Evolutionary conservation across 2,797 vertebrate genomes (phyloP).

Genomic region (Falco concolor): DNA sequence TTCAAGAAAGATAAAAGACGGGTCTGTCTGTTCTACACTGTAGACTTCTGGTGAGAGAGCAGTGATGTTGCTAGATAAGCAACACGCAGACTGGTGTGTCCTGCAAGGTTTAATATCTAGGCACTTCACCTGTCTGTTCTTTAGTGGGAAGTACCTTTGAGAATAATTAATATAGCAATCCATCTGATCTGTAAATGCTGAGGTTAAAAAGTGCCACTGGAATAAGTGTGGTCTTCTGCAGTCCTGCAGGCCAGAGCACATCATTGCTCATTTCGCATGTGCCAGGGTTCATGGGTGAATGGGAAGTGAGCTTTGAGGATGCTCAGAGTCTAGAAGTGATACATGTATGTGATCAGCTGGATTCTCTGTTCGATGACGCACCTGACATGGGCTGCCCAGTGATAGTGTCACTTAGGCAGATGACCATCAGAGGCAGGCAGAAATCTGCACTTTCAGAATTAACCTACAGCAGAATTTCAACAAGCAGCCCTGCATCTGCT

Average conservation of each 20-base stretch:
- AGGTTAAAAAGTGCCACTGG: neutral
- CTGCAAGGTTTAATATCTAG: neutral
- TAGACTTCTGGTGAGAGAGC: neutral
- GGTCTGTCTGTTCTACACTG: neutral
- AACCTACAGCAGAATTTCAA: neutral
- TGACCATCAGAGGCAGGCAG: neutral
- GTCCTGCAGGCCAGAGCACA: neutral
- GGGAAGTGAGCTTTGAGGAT: neutral
- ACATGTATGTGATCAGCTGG: neutral
- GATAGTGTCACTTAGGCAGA: neutral
- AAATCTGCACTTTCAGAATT: neutral
- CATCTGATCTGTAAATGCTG: neutral
- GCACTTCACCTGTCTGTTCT: neutral
- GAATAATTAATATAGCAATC: neutral
- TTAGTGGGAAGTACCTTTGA: neutral
- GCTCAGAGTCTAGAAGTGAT: neutral
- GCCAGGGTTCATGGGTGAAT: neutral
- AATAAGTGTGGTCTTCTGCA: neutral
- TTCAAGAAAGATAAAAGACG: neutral
- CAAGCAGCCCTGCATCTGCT: neutral
- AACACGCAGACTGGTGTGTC: neutral
- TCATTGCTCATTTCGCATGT: neutral
- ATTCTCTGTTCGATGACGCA: neutral
- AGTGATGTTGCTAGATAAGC: neutral
- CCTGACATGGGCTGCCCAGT: neutral